These are phyloP conservation scores for Anhinga rufa DNA, from an alignment of 2,113 vertebrate genomes.

Conservation along the genomic window DNA sequence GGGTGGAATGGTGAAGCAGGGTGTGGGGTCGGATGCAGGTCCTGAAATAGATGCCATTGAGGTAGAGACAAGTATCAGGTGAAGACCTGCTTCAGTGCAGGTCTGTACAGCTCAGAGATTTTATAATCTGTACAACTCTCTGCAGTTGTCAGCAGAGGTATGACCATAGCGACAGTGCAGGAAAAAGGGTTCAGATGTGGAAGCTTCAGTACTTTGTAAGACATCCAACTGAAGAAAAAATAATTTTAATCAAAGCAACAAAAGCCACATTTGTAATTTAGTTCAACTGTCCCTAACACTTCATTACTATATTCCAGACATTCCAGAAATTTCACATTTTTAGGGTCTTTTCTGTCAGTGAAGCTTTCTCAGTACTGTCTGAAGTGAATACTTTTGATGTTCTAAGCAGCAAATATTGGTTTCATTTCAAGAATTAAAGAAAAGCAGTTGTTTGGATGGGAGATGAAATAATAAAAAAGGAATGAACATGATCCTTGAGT, in stretches of 20 bases:
- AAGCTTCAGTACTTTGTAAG: neutral
- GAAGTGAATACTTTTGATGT: neutral
- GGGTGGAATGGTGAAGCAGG: neutral
- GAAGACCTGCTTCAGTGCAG: neutral
- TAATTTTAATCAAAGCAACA: neutral
- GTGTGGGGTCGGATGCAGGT: neutral
- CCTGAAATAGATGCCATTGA: neutral
- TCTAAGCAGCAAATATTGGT: neutral
- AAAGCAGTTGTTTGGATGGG: neutral
- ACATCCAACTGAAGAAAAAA: neutral
- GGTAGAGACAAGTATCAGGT: neutral
- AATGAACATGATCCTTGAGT: neutral
- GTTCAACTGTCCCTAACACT: neutral
- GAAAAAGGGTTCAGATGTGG: neutral
- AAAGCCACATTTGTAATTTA: neutral
- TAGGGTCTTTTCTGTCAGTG: neutral
- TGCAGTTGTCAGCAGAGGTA: neutral
- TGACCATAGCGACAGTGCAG: neutral
- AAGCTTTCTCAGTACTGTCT: neutral
- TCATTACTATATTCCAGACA: neutral
- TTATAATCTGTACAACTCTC: neutral
- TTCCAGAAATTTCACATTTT: neutral
- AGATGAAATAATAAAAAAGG: neutral
- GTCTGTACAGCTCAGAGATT: neutral
- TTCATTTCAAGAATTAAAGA: neutral